Base-by-base conservation (phyloP, 2,113 vertebrate genomes). In the Marmota flaviventris region DNA sequence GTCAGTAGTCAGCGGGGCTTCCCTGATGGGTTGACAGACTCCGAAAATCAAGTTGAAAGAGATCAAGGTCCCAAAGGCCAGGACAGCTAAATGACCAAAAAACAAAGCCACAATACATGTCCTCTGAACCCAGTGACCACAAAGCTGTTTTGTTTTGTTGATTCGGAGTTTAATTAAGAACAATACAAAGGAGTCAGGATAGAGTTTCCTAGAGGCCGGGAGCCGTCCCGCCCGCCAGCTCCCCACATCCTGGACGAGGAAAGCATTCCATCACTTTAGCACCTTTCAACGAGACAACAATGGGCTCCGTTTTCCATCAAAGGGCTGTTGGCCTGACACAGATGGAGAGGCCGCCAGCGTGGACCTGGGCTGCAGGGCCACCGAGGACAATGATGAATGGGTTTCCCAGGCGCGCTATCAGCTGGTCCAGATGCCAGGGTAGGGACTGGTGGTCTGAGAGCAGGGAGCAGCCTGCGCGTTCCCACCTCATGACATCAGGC, bases 271-370 rank as follows among this genome's bases (percentile, higher is more conserved):
- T 97, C 84, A 88, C 69, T 79, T 92, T 56, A 93, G 87, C 72
- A 93, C 95, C 86, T 96, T 95, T 73, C 75, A 72, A 18, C 39
- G 27, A 91, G 82, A 93, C 87, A 94, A 97, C 92, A 95, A 96
- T 87, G 77, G 88, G 82, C 56, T 93, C 77, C 37, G n/a, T 85
- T 95, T 93, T 42, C 89, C 92, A 78, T 24, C 70, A 85, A 37
- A 58, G 88, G 85, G 69, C 89, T 93, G 70, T 37, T 73, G 48
- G 81, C 92, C 87, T 89, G 56, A 91, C 91, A 65, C 86, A 95
- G 79, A 67, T 53, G 53, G 58, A 94, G 75, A 82, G 85, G 73
- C 83, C 17, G 37, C 0, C 9, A 63, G 58, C 58, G 14, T 24
- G 27, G 56, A 17, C 0, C 2, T 34, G 27, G 77, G 24, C 93